These are phyloP conservation scores for Podargus strigoides DNA, from an alignment of 2,797 vertebrate genomes.

Conservation along the genomic window DNA sequence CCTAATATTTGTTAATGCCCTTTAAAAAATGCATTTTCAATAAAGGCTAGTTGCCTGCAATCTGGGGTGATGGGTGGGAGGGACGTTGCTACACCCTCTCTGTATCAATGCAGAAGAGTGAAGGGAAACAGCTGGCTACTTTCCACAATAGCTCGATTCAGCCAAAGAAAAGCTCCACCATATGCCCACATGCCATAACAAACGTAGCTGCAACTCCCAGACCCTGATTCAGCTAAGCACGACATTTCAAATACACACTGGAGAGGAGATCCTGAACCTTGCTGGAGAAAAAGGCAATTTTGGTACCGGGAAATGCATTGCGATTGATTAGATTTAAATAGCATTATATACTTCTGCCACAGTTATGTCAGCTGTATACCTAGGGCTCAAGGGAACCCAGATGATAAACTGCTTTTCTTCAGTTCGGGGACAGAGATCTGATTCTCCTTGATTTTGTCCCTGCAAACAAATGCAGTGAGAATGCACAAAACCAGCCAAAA, in stretches of 20 bases:
- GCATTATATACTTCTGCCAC: background rate
- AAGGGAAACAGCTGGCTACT: background rate
- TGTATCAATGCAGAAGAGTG: background rate
- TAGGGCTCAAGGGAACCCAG: background rate
- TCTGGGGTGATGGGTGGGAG: background rate
- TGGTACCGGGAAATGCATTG: background rate
- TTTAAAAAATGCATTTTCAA: background rate
- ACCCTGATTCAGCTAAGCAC: background rate
- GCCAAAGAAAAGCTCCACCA: background rate
- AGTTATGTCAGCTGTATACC: background rate
- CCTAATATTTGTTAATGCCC: background rate
- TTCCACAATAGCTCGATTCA: background rate
- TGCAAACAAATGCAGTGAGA: background rate
- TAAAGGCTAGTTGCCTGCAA: background rate
- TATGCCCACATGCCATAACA: fast-evolving
- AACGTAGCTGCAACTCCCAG: background rate
- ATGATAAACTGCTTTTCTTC: background rate
- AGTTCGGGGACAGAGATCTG: background rate
- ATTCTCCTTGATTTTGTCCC: background rate
- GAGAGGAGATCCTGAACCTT: background rate
- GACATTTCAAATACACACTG: background rate
- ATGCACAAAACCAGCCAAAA: background rate
- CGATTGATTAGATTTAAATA: background rate
- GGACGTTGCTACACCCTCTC: background rate
- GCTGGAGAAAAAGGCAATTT: background rate